Evolutionary conservation across 1,140 invertebrate genomes (phyloP).

Genomic region (Zaprionus nigranus): DNA sequence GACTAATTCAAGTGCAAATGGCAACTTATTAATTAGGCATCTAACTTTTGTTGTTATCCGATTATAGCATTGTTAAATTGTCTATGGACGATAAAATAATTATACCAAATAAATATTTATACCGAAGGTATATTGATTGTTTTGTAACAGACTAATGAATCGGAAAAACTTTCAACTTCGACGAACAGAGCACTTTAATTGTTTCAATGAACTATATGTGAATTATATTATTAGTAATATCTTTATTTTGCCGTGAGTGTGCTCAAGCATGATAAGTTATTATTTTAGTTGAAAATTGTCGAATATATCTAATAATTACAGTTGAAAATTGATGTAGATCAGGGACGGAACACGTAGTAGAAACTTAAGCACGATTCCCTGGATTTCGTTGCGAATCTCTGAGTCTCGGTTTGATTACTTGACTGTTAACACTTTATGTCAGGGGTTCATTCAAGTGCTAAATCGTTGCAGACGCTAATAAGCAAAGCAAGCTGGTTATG

Average conservation of each 20-base stretch:
- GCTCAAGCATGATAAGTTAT: background rate
- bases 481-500: background rate
- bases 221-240: background rate
- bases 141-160: background rate
- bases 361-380: background rate
- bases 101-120: constrained; percentile 18
- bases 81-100: background rate
- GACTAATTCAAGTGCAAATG: constrained; percentile 70
- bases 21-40: constrained; percentile 36
- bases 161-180: background rate
- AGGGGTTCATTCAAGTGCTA: constrained; percentile 3
- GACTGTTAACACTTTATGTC: background rate
- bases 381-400: background rate
- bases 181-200: background rate
- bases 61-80: constrained; percentile 18
- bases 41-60: background rate
- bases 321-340: background rate
- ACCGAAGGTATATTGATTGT: background rate
- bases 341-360: background rate
- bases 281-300: background rate
- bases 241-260: background rate
- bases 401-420: background rate
- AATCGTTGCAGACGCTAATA: constrained; percentile 10
- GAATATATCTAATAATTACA: background rate
- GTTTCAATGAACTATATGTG: background rate